phyloP scores from a whole-genome alignment of 2,113 vertebrate genomes.

The Cryptoleucopteryx plumbea region DNA sequence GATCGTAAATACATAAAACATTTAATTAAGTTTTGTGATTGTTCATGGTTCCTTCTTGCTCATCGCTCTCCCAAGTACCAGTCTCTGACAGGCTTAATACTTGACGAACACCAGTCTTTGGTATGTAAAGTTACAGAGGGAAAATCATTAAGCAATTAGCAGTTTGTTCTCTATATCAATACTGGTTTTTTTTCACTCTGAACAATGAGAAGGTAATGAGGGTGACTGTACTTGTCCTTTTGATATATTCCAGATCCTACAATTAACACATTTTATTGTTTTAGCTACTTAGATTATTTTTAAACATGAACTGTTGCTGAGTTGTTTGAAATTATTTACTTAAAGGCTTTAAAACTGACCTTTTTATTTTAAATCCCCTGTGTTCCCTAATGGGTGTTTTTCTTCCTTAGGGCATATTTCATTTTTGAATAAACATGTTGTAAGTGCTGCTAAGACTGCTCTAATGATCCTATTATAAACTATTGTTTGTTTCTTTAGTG shows the following conservation, averaged over 20 bases:
- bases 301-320: background rate
- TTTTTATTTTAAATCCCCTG: constrained; percentile 31
- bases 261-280: constrained; percentile 9
- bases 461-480: constrained; percentile 37
- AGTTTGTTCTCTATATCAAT: background rate
- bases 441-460: constrained; percentile 27
- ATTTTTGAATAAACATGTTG: constrained; percentile 42
- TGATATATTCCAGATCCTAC: background rate
- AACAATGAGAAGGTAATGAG: background rate
- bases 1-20: too few relatives aligned
- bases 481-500: constrained; percentile 22
- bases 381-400: background rate
- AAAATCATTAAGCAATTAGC: too few relatives aligned
- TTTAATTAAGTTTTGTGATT: too few relatives aligned
- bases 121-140: too few relatives aligned
- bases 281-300: background rate
- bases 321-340: constrained; percentile 27
- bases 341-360: constrained; percentile 5
- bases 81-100: too few relatives aligned
- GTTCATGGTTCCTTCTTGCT: too few relatives aligned
- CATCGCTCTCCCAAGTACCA: too few relatives aligned
- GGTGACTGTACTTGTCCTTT: background rate
- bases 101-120: too few relatives aligned
- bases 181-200: background rate
- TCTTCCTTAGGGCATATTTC: constrained; percentile 18